Conservation (phyloP, 2,888 invertebrate species). For the Caradrina kadenii region DNA sequence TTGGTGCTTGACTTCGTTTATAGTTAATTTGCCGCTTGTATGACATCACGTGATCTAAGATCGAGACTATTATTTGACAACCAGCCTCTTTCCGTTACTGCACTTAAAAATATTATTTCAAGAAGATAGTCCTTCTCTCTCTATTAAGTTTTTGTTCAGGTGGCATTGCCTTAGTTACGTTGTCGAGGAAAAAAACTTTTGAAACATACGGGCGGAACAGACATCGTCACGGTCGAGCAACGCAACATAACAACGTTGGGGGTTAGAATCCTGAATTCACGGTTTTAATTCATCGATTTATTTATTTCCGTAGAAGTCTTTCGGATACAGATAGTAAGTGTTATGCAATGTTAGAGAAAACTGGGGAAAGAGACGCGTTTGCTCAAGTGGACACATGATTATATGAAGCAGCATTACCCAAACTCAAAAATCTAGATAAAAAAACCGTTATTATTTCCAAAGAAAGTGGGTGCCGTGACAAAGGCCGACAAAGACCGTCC, state of each 20-base stretch:
- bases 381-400: neutral
- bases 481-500: constrained; percentile 49
- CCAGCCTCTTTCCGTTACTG: neutral
- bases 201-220: too few species aligned
- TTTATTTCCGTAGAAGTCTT: too few species aligned
- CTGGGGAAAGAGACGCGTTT: too few species aligned
- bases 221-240: too few species aligned
- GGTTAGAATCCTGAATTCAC: too few species aligned
- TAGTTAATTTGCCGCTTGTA: neutral
- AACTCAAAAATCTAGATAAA: constrained; percentile 25
- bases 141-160: too few species aligned
- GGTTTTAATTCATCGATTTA: too few species aligned
- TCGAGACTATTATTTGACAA: neutral
- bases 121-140: too few species aligned
- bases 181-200: too few species aligned
- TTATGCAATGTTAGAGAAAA: too few species aligned
- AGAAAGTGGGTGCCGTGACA: constrained; percentile 55
- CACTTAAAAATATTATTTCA: neutral
- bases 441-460: constrained; percentile 39
- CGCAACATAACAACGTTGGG: too few species aligned
- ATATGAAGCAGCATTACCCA: neutral
- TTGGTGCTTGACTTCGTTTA: constrained; percentile 21
- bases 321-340: neutral
- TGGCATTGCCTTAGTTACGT: too few species aligned
- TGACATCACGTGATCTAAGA: neutral